Percentiles rank a stretch among this genome's conserved stretches.
phyloP scores from a whole-genome alignment of 2,888 invertebrate genomes.

The Epinotia demarniana region DNA sequence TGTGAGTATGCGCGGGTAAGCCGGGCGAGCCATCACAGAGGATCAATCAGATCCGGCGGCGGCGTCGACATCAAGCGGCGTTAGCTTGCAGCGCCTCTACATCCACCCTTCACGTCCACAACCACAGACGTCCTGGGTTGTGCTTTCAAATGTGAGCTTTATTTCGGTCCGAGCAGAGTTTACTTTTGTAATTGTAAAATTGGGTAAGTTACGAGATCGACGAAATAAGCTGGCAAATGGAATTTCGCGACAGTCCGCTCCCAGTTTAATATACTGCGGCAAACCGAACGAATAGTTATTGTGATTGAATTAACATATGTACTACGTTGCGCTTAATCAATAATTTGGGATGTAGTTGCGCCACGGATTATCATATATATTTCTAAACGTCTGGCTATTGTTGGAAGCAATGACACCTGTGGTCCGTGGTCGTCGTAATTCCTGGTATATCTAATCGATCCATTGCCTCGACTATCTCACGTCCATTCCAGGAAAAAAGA shows the following conservation, averaged over 20 bases:
- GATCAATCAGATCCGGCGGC: constrained; percentile 68
- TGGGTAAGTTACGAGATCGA: background rate
- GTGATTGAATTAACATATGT: constrained; percentile 68
- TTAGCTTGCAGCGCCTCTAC: constrained; percentile 61
- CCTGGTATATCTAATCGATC: constrained; percentile 1
- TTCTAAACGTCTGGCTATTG: background rate
- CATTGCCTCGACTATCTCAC: background rate
- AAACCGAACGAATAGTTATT: constrained; percentile 62
- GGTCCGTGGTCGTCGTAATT: background rate
- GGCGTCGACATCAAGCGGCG: constrained; percentile 63
- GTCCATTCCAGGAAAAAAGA: background rate
- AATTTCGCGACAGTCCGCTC: constrained; percentile 70
- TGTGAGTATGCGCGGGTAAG: constrained; percentile 46
- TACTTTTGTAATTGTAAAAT: background rate
- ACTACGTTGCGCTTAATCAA: constrained; percentile 54
- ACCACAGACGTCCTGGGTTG: constrained; percentile 4
- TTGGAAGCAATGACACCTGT: background rate
- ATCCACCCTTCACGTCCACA: constrained; percentile 7
- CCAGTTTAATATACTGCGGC: constrained; percentile 68
- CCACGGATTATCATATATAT: constrained; percentile 9
- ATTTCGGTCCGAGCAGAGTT: constrained; percentile 1
- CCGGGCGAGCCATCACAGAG: constrained; percentile 54
- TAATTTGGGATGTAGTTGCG: constrained; percentile 43
- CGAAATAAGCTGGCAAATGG: constrained; percentile 56
- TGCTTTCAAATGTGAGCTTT: constrained; percentile 22